These are phyloP conservation scores for Leuciscus idus DNA, from an alignment of 2,113 vertebrate species.

Conservation along the genomic window DNA sequence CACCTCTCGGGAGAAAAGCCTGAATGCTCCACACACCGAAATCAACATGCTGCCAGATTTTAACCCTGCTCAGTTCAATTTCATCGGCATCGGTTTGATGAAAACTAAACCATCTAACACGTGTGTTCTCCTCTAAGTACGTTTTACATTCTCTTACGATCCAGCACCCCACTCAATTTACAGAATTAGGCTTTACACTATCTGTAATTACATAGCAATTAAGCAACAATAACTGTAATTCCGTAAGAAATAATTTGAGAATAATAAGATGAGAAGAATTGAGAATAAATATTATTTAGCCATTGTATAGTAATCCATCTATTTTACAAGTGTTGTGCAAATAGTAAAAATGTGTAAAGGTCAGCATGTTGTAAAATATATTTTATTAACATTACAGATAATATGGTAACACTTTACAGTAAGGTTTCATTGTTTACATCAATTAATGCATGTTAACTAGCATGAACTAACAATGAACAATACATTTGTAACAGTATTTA, in stretches of 20 bases:
- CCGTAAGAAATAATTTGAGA: background rate
- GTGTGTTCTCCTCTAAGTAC: conserved; percentile 66
- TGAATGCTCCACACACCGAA: background rate
- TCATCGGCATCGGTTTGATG: conserved; percentile 53
- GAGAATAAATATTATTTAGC: background rate
- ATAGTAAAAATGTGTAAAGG: background rate
- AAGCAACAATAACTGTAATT: background rate
- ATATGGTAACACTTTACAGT: no score
- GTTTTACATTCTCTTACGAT: background rate
- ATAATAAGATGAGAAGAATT: no score
- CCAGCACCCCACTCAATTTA: background rate
- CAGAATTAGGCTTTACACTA: background rate
- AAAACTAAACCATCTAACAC: conserved; percentile 67
- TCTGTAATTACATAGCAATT: no score
- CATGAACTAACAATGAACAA: no score
- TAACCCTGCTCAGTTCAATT: conserved; percentile 69
- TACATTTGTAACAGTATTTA: no score
- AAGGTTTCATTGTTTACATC: no score
- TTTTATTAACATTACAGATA: conserved; percentile 5
- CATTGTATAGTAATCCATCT: background rate
- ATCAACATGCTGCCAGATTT: conserved; percentile 49
- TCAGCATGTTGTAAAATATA: background rate
- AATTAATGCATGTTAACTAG: no score
- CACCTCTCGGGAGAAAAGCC: conserved; percentile 64
- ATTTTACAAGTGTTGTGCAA: background rate